phyloP scores from a whole-genome alignment of 2,113 vertebrate species.

The Sinocyclocheilus maitianheensis region DNA sequence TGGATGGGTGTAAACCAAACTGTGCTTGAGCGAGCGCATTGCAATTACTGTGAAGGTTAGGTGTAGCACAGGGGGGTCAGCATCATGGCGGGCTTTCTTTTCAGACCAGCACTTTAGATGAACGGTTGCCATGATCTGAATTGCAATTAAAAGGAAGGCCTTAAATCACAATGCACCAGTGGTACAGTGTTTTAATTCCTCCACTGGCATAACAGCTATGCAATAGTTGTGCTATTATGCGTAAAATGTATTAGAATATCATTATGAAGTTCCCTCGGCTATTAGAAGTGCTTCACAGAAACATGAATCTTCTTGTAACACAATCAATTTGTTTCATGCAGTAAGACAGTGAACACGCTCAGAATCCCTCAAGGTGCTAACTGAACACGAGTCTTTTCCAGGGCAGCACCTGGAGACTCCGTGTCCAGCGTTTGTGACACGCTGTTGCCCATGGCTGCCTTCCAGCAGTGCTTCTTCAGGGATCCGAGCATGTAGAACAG shows the following conservation, averaged over 20 bases:
- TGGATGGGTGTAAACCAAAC: constrained; percentile 48
- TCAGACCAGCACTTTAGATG: constrained; percentile 10
- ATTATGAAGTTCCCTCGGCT: not conserved
- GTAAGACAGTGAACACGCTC: constrained; percentile 58
- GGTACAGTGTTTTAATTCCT: not conserved
- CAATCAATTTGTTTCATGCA: constrained; percentile 30
- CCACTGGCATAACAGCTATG: not conserved
- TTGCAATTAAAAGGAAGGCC: constrained; percentile 10
- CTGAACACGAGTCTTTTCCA: constrained; percentile 70
- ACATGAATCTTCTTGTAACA: not conserved
- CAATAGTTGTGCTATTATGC: not conserved
- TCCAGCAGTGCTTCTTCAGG: constrained; percentile 68
- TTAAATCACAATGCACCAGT: not conserved
- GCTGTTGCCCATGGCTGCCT: constrained; percentile 77
- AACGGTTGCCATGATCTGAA: constrained; percentile 19
- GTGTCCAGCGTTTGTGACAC: constrained; percentile 71
- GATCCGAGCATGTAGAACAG: constrained; percentile 66
- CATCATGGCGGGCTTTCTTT: constrained; percentile 30
- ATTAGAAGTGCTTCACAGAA: not conserved
- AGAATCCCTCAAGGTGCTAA: constrained; percentile 66
- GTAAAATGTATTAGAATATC: not conserved
- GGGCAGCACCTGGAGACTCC: constrained; percentile 68
- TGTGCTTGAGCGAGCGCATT: constrained; percentile 25
- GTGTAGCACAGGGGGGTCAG: not conserved
- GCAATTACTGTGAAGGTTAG: constrained; percentile 19